A percentile compares a stretch with the other conserved stretches of the same genome.
Conservation (phyloP, 2,113 vertebrate species). For the Erythrolamprus reginae region DNA sequence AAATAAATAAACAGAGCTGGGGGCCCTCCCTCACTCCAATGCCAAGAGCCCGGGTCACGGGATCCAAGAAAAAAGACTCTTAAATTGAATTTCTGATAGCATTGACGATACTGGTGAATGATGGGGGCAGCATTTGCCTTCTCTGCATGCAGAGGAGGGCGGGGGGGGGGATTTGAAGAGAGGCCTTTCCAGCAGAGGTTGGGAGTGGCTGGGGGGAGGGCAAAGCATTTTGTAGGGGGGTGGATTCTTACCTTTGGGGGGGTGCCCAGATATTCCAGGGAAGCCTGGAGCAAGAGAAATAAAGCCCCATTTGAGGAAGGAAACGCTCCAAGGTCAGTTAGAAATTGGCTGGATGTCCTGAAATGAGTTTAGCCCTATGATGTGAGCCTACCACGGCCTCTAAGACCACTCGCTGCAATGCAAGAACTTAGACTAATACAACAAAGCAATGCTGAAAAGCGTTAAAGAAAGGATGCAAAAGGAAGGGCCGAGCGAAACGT, state of each 20-base stretch:
- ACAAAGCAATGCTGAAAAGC: no score
- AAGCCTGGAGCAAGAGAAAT: not conserved
- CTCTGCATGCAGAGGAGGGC: fast-evolving
- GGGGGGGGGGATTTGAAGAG: not conserved
- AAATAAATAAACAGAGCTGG: constrained; percentile 17
- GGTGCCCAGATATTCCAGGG: not conserved
- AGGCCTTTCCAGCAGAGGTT: not conserved
- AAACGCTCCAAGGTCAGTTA: not conserved
- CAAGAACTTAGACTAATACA: no score
- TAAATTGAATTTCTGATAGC: constrained; percentile 9
- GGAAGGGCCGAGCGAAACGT: no score
- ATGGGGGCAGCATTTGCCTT: not conserved
- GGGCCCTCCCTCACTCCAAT: constrained; percentile 7
- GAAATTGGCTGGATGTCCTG: not conserved
- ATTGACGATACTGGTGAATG: not conserved
- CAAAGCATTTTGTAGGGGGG: not conserved
- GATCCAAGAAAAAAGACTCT: constrained; percentile 15
- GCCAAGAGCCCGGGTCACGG: not conserved
- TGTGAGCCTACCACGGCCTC: not conserved
- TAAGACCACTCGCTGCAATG: no score
- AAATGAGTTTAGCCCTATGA: not conserved
- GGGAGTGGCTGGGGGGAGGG: not conserved
- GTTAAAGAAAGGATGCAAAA: no score
- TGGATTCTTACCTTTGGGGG: not conserved
- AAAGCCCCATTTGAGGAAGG: not conserved